phyloP scores from a whole-genome alignment of 2,888 invertebrate species.

The Epistrophella euchroma region DNA sequence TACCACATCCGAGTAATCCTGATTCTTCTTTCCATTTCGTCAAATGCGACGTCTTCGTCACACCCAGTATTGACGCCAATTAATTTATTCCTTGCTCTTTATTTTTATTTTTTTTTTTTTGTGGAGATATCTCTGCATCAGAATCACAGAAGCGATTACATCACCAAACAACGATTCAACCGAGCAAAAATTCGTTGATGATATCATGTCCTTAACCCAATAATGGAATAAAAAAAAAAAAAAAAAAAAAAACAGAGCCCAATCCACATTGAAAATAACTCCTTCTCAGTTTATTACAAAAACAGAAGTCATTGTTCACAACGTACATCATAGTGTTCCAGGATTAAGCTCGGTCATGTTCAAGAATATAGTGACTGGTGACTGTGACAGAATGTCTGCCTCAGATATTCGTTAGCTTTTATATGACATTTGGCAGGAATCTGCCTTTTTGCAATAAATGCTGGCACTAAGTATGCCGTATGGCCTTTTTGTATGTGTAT shows the following conservation, averaged over 20 bases:
- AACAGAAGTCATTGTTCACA: slow-evolving; percentile 1
- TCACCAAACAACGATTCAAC: slow-evolving; percentile 7
- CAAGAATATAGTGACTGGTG: neutral
- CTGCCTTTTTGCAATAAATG: slow-evolving; percentile 23
- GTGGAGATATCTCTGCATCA: neutral
- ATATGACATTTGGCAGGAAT: slow-evolving; percentile 31
- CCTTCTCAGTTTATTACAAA: slow-evolving; percentile 9
- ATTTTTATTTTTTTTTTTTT: slow-evolving; percentile 2
- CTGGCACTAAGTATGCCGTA: slow-evolving; percentile 9
- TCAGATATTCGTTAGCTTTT: neutral
- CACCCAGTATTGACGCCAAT: slow-evolving; percentile 40
- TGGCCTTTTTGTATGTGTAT: slow-evolving; percentile 24
- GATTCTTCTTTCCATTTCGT: neutral
- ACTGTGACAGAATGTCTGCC: slow-evolving; percentile 30
- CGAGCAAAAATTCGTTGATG: slow-evolving; percentile 14
- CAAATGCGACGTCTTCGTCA: neutral
- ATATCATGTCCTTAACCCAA: slow-evolving; percentile 37
- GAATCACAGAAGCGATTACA: slow-evolving; percentile 26
- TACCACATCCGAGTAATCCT: slow-evolving; percentile 5
- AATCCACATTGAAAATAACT: neutral
- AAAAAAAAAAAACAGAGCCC: neutral
- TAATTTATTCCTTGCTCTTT: slow-evolving; percentile 10
- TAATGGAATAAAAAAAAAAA: slow-evolving; percentile 1
- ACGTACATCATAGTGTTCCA: neutral
- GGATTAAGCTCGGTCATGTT: neutral